Evolutionary conservation across 1,140 invertebrate species (phyloP).

Genomic region (Drosophila bocki): DNA sequence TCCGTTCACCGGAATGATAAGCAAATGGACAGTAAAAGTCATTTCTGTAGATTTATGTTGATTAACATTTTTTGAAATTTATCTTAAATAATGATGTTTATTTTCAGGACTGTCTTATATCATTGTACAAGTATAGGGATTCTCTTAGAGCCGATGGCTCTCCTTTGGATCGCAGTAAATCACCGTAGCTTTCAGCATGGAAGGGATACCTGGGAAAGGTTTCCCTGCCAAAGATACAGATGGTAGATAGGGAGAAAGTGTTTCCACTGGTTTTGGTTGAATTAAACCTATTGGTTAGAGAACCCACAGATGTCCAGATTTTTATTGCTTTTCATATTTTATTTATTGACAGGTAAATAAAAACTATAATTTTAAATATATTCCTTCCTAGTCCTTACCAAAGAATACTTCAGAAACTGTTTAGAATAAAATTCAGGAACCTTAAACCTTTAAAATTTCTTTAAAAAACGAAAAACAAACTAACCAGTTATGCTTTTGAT

Average conservation of each 20-base stretch:
- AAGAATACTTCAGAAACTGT: slow-evolving; percentile 60
- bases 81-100: background rate
- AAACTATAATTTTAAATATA: no score
- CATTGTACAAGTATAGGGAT: no score
- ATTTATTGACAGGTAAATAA: slow-evolving; percentile 85
- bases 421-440: no score
- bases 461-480: background rate
- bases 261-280: slow-evolving; percentile 86
- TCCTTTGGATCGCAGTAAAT: slow-evolving; percentile 86
- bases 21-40: background rate
- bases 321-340: no score
- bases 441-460: no score
- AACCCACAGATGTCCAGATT: slow-evolving; percentile 86
- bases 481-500: background rate
- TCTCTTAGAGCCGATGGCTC: slow-evolving; percentile 65
- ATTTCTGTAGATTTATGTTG: background rate
- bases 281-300: slow-evolving; percentile 89
- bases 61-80: background rate
- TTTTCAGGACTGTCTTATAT: background rate
- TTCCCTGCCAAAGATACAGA: slow-evolving; percentile 59
- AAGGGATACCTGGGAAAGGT: slow-evolving; percentile 74
- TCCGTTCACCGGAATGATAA: background rate
- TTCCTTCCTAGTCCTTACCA: slow-evolving; percentile 65
- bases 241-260: slow-evolving; percentile 86
- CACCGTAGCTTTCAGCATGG: slow-evolving; percentile 82